Percentiles rank a stretch among this genome's conserved stretches.
Conservation (phyloP, 1,140 invertebrate genomes). For the Hyles euphorbiae region DNA sequence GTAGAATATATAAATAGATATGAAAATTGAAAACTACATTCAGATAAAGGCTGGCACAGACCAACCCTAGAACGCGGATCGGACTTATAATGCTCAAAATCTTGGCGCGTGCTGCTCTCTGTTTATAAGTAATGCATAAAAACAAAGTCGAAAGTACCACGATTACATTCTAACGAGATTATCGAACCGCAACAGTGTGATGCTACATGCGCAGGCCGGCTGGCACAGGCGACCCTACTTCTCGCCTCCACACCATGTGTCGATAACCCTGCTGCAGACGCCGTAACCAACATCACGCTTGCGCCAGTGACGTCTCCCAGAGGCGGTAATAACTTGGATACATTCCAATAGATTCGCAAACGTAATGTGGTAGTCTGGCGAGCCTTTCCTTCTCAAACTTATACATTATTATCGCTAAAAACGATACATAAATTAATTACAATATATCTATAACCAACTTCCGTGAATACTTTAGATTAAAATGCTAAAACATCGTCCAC, state of each 20-base stretch:
- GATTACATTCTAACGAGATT: slow-evolving; percentile 23
- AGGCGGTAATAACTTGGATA: slow-evolving; percentile 55
- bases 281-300: slow-evolving; percentile 58
- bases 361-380: slow-evolving; percentile 15
- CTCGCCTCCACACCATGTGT: slow-evolving; percentile 58
- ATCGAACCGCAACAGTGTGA: slow-evolving; percentile 59
- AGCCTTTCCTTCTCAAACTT: slow-evolving; percentile 32
- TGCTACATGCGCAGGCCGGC: slow-evolving; percentile 49
- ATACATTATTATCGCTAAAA: background rate
- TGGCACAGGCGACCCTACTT: slow-evolving; percentile 53
- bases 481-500: background rate
- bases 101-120: too few species aligned
- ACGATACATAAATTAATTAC: background rate
- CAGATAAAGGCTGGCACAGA: too few species aligned
- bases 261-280: slow-evolving; percentile 68
- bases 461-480: background rate
- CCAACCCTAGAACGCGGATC: too few species aligned
- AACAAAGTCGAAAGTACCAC: too few species aligned
- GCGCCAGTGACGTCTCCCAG: slow-evolving; percentile 54
- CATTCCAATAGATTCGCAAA: slow-evolving; percentile 59
- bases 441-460: too few species aligned
- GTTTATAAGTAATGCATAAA: too few species aligned
- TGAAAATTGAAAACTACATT: too few species aligned
- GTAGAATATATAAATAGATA: too few species aligned
- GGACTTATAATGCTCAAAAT: too few species aligned